These are phyloP conservation scores for Polypterus senegalus DNA, from an alignment of 2,113 vertebrate species.

Conservation along the genomic window DNA sequence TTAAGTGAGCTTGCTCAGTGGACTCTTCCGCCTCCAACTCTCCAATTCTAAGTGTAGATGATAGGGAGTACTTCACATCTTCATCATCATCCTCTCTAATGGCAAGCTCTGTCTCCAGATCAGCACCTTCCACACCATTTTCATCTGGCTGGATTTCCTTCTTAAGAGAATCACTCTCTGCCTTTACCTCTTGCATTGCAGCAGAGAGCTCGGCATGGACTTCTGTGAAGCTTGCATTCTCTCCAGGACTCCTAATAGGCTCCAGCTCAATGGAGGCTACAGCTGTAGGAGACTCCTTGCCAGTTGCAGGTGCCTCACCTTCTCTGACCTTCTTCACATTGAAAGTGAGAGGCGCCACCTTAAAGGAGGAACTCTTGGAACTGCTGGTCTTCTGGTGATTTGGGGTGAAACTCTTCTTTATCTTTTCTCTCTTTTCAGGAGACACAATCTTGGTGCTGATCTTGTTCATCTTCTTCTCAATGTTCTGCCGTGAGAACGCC, in stretches of 20 bases:
- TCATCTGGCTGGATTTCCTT: constrained; percentile 27
- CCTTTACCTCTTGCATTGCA: constrained; percentile 30
- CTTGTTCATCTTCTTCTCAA: constrained; percentile 91
- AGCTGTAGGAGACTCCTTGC: constrained; percentile 3
- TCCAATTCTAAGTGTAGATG: constrained; percentile 23
- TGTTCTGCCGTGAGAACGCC: constrained; percentile 84
- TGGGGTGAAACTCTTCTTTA: constrained; percentile 76
- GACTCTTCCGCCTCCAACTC: constrained; percentile 32
- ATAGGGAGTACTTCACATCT: constrained; percentile 29
- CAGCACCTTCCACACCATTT: constrained; percentile 13
- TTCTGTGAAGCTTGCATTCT: constrained; percentile 32
- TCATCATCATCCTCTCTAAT: constrained; percentile 43
- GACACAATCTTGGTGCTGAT: constrained; percentile 86
- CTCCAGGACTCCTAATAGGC: constrained; percentile 29
- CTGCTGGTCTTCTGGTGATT: constrained; percentile 73
- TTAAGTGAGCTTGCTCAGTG: constrained; percentile 13
- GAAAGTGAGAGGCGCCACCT: constrained; percentile 70
- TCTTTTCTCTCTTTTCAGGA: constrained; percentile 75
- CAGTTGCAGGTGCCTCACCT: constrained; percentile 30
- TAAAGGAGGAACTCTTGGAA: constrained; percentile 66
- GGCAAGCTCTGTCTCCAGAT: constrained; percentile 48
- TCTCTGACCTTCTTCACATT: constrained; percentile 64
- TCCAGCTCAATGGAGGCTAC: constrained; percentile 39
- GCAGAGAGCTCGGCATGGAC: constrained; percentile 41
- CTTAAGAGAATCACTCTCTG: constrained; percentile 17